phyloP scores from a whole-genome alignment of 1,140 invertebrate species.

The Ostrea denselamellosa region DNA sequence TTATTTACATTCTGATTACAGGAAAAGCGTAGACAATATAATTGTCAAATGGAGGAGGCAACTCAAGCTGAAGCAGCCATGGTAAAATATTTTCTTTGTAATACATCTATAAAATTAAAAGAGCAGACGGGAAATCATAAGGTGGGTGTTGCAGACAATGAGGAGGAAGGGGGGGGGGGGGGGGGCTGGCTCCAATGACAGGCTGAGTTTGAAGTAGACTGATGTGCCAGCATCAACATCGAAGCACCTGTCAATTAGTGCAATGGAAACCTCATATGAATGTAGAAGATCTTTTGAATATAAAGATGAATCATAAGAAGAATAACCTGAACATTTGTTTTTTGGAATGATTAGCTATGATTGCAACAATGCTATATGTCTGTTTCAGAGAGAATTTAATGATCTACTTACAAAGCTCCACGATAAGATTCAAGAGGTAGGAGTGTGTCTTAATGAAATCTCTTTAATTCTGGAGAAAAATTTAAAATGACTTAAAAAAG shows the following conservation, averaged over 20 bases:
- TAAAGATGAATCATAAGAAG: no score
- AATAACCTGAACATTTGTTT: no score
- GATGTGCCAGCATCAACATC: no score
- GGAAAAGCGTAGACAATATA: slow-evolving; percentile 71
- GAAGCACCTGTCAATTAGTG: no score
- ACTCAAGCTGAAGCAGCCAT: slow-evolving; percentile 72
- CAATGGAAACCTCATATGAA: no score
- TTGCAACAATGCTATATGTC: background rate
- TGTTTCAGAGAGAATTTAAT: slow-evolving; percentile 86
- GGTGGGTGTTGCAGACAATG: no score
- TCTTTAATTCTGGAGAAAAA: background rate
- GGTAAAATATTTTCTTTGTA: slow-evolving; percentile 60
- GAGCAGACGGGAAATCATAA: no score
- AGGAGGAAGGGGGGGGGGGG: no score
- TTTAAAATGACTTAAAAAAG: no score
- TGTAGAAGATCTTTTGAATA: no score
- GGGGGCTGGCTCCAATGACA: no score
- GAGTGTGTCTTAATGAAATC: slow-evolving; percentile 67
- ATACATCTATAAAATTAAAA: slow-evolving; percentile 56
- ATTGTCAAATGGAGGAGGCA: slow-evolving; percentile 69
- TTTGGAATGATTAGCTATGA: background rate
- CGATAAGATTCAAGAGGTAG: slow-evolving; percentile 94
- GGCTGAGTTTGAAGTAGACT: no score
- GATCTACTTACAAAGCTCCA: slow-evolving; percentile 88
- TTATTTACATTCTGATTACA: slow-evolving; percentile 48